Base-by-base conservation (phyloP, 23 tunicate species). In the Phallusia fumigata region DNA sequence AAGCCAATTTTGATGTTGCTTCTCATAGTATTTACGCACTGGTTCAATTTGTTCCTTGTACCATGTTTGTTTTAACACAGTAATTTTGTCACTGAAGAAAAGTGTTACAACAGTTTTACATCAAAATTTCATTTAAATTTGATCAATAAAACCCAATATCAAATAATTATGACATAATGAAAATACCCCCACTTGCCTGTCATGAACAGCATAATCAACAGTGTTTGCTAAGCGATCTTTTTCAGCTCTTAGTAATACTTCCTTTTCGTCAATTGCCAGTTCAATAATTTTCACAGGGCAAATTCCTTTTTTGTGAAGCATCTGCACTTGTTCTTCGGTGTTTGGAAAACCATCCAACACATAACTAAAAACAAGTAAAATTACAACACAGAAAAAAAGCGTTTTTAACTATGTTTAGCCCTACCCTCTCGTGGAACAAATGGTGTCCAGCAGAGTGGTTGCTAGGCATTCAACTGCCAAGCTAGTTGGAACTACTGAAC, bases 271-370 rank as follows among this genome's bases (percentile, higher is more conserved):
- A 18, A 90, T 64, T 18, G 80, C 32, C 45, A 95, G 83, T 36
- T 95, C 90, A 76, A 90, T 79, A 65, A 95, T 53, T 31, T 86
- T 86, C 74, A 87, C 88, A 19, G 99, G 99, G 24, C 91, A n/a
- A 0, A 95, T 81, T 31, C 91, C 85, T 45, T 79, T 74, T 65
- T 90, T 79, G 72, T 80, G 84, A 73, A 95, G 33, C 32, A 87
- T 53, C 24, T 79, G 35, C 51, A 87, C 87, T 81, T 90, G 92
- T 44, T 84, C 79, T 36, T 69, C 75, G 45, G 89, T 95, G 79
- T 58, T 30, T 30, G 99, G 99, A 77, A 47, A 95, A 0, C 96
- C 99, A 80, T 95, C 99, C 45, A 95, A 64, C 0, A 93, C 84
- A 80, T 86, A 90, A 24, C 99, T 90, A 50, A 15, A 74, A 86